Evolutionary conservation across 2,797 vertebrate species (phyloP).

Genomic region (Meriones psammophilus): DNA sequence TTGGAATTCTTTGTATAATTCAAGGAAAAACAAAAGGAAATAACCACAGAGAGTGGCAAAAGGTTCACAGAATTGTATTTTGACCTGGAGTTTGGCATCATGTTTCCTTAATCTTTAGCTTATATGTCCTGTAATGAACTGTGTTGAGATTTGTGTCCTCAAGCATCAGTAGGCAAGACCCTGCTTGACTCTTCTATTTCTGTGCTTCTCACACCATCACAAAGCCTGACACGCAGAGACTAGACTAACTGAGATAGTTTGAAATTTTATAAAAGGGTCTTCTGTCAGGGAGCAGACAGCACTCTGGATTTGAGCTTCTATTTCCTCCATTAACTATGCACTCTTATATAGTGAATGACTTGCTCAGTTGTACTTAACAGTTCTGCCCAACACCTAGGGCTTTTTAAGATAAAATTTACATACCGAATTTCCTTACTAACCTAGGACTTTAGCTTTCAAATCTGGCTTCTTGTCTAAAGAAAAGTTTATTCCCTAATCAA

Average conservation of each 20-base stretch:
- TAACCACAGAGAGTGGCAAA: constrained; percentile 36
- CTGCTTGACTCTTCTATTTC: constrained; percentile 45
- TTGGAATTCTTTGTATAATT: constrained; percentile 52
- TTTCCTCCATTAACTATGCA: not conserved
- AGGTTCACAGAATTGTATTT: constrained; percentile 18
- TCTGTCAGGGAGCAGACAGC: not conserved
- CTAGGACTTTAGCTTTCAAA: constrained; percentile 20
- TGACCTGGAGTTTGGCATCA: not conserved
- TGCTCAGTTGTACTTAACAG: not conserved
- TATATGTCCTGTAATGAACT: not conserved
- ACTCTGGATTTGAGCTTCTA: constrained; percentile 40
- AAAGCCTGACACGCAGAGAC: not conserved
- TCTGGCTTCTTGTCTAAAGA: constrained; percentile 53
- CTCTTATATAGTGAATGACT: not conserved
- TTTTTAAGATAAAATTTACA: not conserved
- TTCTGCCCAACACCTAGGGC: not conserved
- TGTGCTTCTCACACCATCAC: not conserved
- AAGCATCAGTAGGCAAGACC: not conserved
- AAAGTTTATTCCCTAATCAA: constrained; percentile 49
- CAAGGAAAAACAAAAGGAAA: constrained; percentile 64
- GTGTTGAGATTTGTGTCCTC: not conserved
- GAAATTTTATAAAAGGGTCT: constrained; percentile 47
- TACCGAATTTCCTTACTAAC: not conserved
- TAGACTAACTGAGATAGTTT: constrained; percentile 5
- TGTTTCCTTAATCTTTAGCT: constrained; percentile 43